A percentile compares a stretch with the other conserved stretches of the same genome.
Conservation (phyloP, 2,797 vertebrate species). For the Pseudomugil tenellus region DNA sequence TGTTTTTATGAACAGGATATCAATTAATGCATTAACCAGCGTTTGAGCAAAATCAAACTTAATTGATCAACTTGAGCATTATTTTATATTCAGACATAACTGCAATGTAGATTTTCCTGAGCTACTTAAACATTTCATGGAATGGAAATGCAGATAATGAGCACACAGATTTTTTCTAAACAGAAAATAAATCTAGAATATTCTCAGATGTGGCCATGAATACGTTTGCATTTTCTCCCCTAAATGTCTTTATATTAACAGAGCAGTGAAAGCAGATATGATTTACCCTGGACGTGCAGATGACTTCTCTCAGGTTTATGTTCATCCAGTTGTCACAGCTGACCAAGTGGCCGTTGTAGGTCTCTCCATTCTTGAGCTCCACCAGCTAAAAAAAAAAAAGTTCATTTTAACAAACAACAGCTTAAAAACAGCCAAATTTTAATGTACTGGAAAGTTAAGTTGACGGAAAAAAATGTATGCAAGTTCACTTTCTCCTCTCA, state of each 20-base stretch:
- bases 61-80: too few species aligned
- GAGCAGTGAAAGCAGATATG: neutral
- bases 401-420: neutral
- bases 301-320: conserved; percentile 97
- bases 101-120: neutral
- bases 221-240: too few species aligned
- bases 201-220: too few species aligned
- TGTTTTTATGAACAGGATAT: too few species aligned
- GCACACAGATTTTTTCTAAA: too few species aligned
- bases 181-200: too few species aligned
- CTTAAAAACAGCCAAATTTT: too few species aligned
- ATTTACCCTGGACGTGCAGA: conserved; percentile 95
- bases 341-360: conserved; percentile 97
- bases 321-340: conserved; percentile 99
- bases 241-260: neutral
- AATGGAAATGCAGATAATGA: too few species aligned
- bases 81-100: too few species aligned
- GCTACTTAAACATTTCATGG: too few species aligned
- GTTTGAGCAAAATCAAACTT: too few species aligned
- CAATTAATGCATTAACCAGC: too few species aligned
- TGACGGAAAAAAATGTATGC: neutral
- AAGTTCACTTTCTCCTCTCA: neutral
- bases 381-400: conserved; percentile 84
- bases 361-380: conserved; percentile 98
- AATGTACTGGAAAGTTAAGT: neutral